Conservation (phyloP, 2,888 invertebrate genomes). For the Melipona beecheii region DNA sequence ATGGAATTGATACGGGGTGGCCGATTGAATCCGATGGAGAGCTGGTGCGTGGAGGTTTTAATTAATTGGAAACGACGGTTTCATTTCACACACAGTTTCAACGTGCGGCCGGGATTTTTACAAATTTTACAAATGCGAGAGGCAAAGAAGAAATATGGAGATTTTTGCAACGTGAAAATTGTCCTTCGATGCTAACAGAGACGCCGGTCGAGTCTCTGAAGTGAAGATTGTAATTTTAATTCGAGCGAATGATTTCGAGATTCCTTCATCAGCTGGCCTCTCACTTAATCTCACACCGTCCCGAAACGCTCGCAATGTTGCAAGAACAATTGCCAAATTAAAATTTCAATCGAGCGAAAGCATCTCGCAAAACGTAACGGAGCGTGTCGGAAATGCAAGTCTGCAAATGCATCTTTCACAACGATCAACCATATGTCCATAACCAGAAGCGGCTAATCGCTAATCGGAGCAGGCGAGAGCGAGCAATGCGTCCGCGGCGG, state of each 20-base stretch:
- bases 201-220: background rate
- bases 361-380: background rate
- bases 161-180: background rate
- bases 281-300: too few relatives aligned
- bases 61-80: background rate
- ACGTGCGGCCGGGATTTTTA: background rate
- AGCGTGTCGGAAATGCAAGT: background rate
- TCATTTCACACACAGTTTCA: background rate
- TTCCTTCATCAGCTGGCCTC: too few relatives aligned
- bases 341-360: background rate
- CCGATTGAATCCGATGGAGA: background rate
- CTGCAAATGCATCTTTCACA: constrained; percentile 1
- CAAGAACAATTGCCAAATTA: background rate
- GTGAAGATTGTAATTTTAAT: too few relatives aligned
- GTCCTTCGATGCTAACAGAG: background rate
- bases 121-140: background rate
- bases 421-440: constrained; percentile 26
- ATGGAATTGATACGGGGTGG: background rate
- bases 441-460: constrained; percentile 40
- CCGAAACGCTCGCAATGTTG: too few relatives aligned
- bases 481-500: background rate
- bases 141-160: background rate
- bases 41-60: background rate
- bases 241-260: too few relatives aligned
- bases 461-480: constrained; percentile 1